Percentiles rank a stretch among this genome's conserved stretches.
Evolutionary conservation across 2,888 invertebrate genomes (phyloP).

Genomic region (Atethmia centrago): DNA sequence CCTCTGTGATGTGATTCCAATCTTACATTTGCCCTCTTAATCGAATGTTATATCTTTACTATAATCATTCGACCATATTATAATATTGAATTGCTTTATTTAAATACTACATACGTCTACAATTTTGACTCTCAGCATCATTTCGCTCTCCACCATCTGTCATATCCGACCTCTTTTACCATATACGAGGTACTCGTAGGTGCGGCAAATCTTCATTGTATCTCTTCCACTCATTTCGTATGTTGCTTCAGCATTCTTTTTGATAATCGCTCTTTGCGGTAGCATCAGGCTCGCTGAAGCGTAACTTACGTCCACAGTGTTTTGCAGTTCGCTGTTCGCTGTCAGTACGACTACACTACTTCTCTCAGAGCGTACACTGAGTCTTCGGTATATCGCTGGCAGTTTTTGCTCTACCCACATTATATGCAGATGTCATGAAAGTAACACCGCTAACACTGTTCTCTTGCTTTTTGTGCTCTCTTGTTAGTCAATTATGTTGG

Average conservation of each 20-base stretch:
- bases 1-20: too few species aligned
- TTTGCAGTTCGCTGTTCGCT: conserved; percentile 1
- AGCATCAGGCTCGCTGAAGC: not conserved
- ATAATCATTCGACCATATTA: too few species aligned
- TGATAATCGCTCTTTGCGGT: not conserved
- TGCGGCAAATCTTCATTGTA: too few species aligned
- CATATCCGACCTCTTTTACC: too few species aligned
- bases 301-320: not conserved
- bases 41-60: too few species aligned
- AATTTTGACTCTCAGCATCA: too few species aligned
- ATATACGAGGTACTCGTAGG: too few species aligned
- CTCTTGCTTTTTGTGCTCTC: conserved; percentile 70
- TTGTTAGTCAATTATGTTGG: conserved; percentile 69
- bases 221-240: conserved; percentile 65
- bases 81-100: too few species aligned
- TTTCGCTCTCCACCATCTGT: too few species aligned
- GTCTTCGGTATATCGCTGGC: conserved; percentile 43
- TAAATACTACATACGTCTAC: too few species aligned
- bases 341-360: conserved; percentile 23
- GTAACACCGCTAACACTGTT: conserved; percentile 77
- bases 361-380: conserved; percentile 51
- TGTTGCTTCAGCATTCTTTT: conserved; percentile 47
- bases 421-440: conserved; percentile 82
- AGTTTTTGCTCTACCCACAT: conserved; percentile 73
- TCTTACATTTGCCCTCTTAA: too few species aligned